phyloP scores from a whole-genome alignment of 2,797 vertebrate species.

The Huso huso region DNA sequence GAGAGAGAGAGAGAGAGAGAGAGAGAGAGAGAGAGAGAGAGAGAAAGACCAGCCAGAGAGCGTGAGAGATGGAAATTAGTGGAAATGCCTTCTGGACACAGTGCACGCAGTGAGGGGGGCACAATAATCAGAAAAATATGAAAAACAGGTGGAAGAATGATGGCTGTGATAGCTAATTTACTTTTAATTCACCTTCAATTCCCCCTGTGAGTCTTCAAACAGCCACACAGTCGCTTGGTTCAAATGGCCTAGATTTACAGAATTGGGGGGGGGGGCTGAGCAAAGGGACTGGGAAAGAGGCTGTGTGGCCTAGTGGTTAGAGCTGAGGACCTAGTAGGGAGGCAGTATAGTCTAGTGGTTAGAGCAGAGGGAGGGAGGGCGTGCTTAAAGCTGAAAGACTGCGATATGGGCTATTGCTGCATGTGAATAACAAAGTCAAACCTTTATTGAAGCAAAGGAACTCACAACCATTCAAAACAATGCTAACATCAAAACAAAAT shows the following conservation, averaged over 20 bases:
- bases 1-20: too few relatives aligned
- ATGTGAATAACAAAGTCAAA: too few relatives aligned
- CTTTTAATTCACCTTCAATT: slow-evolving; percentile 57
- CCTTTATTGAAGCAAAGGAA: slow-evolving; percentile 9
- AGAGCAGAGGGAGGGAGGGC: neutral
- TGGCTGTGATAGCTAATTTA: slow-evolving; percentile 58
- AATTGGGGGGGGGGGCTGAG: slow-evolving; percentile 23
- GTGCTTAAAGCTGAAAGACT: slow-evolving; percentile 8
- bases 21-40: too few relatives aligned
- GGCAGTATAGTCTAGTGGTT: slow-evolving; percentile 19
- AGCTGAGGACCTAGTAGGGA: slow-evolving; percentile 24
- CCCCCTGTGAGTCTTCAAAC: slow-evolving; percentile 43
- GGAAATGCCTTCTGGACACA: slow-evolving; percentile 62
- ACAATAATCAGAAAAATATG: slow-evolving; percentile 47
- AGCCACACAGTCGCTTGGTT: slow-evolving; percentile 31
- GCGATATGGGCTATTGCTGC: too few relatives aligned
- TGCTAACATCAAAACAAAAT: neutral
- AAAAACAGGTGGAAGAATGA: slow-evolving; percentile 36
- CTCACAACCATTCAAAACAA: neutral
- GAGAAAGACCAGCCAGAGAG: too few relatives aligned
- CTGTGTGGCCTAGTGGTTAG: neutral
- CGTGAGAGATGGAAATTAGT: slow-evolving; percentile 69
- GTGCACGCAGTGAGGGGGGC: slow-evolving; percentile 39
- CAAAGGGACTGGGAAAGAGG: slow-evolving; percentile 10
- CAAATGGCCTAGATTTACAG: slow-evolving; percentile 48